These are phyloP conservation scores for Zeus faber DNA, from an alignment of 2,113 vertebrate genomes.

Conservation along the genomic window DNA sequence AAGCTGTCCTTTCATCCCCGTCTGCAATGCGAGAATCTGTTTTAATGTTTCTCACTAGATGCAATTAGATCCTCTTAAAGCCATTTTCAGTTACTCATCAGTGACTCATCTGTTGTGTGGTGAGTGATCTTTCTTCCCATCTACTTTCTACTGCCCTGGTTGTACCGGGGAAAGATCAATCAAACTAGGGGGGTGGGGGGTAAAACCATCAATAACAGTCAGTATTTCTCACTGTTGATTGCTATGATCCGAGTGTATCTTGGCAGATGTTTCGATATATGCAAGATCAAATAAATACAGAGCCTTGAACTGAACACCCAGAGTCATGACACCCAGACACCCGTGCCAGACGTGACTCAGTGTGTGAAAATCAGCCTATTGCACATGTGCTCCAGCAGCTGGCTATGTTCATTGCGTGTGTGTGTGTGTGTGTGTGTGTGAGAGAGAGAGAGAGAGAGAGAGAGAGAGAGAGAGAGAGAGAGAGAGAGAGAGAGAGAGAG, in stretches of 20 bases:
- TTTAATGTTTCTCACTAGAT: constrained; percentile 61
- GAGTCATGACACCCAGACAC: constrained; percentile 51
- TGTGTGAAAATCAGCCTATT: constrained; percentile 31
- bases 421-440: too few relatives aligned
- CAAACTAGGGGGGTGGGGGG: too few relatives aligned
- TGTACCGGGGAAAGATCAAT: constrained; percentile 1
- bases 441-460: too few relatives aligned
- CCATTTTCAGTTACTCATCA: constrained; percentile 50
- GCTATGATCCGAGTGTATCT: neutral
- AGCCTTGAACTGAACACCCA: constrained; percentile 34
- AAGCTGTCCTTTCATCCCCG: too few relatives aligned
- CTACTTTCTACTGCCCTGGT: constrained; percentile 1
- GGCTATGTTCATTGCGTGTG: too few relatives aligned
- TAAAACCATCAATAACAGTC: too few relatives aligned
- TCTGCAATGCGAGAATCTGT: too few relatives aligned
- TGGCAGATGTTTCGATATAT: constrained; percentile 23
- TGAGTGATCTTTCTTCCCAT: constrained; percentile 14
- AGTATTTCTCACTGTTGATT: constrained; percentile 17
- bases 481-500: too few relatives aligned
- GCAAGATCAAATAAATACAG: constrained; percentile 37
- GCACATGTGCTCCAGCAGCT: constrained; percentile 65
- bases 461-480: too few relatives aligned
- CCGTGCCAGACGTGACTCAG: constrained; percentile 65
- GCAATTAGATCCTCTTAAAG: constrained; percentile 66
- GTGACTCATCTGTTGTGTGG: constrained; percentile 57